Evolutionary conservation across 2,113 vertebrate genomes (phyloP).

Genomic region (Labeo rohita): DNA sequence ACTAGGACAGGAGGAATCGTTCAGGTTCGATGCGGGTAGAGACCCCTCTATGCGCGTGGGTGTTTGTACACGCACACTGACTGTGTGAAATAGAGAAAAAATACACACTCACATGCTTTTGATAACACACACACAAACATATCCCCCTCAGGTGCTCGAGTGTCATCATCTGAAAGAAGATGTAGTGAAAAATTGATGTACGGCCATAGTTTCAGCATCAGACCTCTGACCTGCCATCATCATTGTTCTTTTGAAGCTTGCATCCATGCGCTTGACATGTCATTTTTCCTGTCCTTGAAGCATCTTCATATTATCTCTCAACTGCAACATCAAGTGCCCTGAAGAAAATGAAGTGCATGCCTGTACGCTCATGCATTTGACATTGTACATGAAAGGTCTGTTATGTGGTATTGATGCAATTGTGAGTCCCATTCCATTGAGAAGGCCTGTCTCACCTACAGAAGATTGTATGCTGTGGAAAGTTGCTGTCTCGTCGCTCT

Average conservation of each 20-base stretch:
- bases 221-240: conserved; percentile 39
- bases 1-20: conserved; percentile 29
- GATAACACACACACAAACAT: not conserved
- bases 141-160: not conserved
- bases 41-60: not conserved
- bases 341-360: conserved; percentile 3
- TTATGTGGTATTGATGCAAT: conserved; percentile 3
- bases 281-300: conserved; percentile 31
- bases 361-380: conserved; percentile 10
- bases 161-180: conserved; percentile 12
- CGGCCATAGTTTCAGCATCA: conserved; percentile 30
- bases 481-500: not conserved
- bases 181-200: conserved; percentile 36
- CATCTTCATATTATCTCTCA: not conserved
- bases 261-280: not conserved
- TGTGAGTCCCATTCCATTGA: not conserved
- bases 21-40: conserved; percentile 22
- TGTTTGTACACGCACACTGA: conserved; percentile 15
- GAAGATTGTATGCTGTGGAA: not conserved
- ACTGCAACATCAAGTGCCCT: not conserved
- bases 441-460: not conserved
- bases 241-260: conserved; percentile 62
- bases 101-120: not conserved
- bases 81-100: not conserved
- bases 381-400: not conserved